Evolutionary conservation across 2,113 vertebrate species (phyloP).

Genomic region (Morone chrysops): DNA sequence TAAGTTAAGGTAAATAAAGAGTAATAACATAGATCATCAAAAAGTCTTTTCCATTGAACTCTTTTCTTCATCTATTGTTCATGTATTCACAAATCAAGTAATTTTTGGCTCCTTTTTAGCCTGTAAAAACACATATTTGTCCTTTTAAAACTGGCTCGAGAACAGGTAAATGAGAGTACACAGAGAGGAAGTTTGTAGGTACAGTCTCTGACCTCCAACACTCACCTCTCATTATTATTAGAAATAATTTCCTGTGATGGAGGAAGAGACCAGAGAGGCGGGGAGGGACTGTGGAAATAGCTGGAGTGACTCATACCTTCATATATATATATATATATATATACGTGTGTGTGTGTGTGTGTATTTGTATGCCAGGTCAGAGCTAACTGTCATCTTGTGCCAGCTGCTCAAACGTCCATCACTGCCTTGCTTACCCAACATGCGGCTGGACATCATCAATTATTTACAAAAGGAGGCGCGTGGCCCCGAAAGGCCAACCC

Average conservation of each 20-base stretch:
- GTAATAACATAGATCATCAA: too few relatives aligned
- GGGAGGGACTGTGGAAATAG: slow-evolving; percentile 44
- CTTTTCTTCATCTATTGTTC: too few relatives aligned
- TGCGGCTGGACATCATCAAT: slow-evolving; percentile 72
- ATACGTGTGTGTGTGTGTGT: slow-evolving; percentile 10
- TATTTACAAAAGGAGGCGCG: slow-evolving; percentile 72
- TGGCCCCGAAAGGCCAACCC: slow-evolving; percentile 70
- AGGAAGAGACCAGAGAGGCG: slow-evolving; percentile 2
- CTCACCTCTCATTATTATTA: slow-evolving; percentile 64
- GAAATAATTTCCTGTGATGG: slow-evolving; percentile 72
- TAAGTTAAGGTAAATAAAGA: background rate
- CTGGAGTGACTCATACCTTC: slow-evolving; percentile 69
- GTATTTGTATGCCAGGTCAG: slow-evolving; percentile 42
- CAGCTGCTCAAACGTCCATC: slow-evolving; percentile 62
- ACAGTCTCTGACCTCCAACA: slow-evolving; percentile 50
- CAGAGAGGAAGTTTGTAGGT: slow-evolving; percentile 27
- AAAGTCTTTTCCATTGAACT: too few relatives aligned
- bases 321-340: slow-evolving; percentile 10
- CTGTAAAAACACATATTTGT: too few relatives aligned
- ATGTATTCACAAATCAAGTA: too few relatives aligned
- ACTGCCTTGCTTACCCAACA: slow-evolving; percentile 48
- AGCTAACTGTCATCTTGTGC: slow-evolving; percentile 47
- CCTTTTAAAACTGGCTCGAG: too few relatives aligned
- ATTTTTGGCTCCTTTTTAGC: too few relatives aligned
- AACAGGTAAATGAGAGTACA: slow-evolving; percentile 12